These are phyloP conservation scores for Ctenoplectra terminalis DNA, from an alignment of 1,140 invertebrate species.

Conservation along the genomic window DNA sequence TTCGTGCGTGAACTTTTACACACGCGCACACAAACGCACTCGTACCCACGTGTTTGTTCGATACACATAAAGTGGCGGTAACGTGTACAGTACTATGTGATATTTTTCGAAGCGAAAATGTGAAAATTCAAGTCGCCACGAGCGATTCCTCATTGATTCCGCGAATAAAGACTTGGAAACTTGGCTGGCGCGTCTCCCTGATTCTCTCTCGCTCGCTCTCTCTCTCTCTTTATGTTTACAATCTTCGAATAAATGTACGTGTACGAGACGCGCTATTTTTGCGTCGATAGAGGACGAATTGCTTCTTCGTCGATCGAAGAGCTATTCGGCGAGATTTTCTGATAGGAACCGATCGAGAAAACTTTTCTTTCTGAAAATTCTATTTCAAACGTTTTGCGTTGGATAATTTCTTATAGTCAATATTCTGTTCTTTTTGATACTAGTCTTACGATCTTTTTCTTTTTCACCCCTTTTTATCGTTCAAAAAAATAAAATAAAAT, in stretches of 20 bases:
- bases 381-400: not conserved
- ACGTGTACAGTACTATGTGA: not conserved
- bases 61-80: slow-evolving; percentile 6
- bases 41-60: slow-evolving; percentile 1
- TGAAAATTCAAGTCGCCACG: not conserved
- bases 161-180: slow-evolving; percentile 43
- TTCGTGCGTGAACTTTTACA: slow-evolving; percentile 11
- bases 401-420: not conserved
- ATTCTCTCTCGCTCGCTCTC: too few relatives aligned
- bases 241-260: slow-evolving; percentile 47
- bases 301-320: slow-evolving; percentile 22
- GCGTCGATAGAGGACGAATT: slow-evolving; percentile 43
- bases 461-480: too few relatives aligned
- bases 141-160: slow-evolving; percentile 26
- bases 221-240: slow-evolving; percentile 30
- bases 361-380: not conserved
- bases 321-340: not conserved
- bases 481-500: too few relatives aligned
- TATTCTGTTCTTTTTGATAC: too few relatives aligned
- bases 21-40: slow-evolving; percentile 41
- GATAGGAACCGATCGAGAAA: not conserved
- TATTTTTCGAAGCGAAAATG: not conserved
- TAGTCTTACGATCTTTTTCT: too few relatives aligned
- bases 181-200: slow-evolving; percentile 41
- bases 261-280: slow-evolving; percentile 25